Percentiles rank a stretch among this genome's conserved stretches.
These are phyloP conservation scores for Hydrozoanthus gracilis DNA, from an alignment of 92 coral and sea anemone species.

Conservation along the genomic window DNA sequence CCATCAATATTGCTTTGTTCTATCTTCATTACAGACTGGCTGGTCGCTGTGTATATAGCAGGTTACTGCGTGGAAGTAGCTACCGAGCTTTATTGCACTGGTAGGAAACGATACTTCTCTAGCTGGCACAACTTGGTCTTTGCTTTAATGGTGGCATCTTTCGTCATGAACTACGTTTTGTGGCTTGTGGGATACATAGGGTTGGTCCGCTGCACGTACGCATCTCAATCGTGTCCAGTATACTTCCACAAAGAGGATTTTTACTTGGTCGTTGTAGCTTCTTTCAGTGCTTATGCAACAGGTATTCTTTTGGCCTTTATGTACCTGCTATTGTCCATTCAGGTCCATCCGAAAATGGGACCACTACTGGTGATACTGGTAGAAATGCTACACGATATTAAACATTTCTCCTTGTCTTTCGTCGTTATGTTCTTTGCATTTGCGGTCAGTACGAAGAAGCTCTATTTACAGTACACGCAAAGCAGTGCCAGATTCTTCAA, in stretches of 20 bases:
- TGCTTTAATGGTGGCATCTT: constrained; percentile 28
- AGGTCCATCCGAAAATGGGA: constrained; percentile 32
- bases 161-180: constrained; percentile 27
- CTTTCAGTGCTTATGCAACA: constrained; percentile 32
- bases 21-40: constrained; percentile 35
- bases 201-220: background rate
- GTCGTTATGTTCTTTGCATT: constrained; percentile 51
- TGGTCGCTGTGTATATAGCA: constrained; percentile 28
- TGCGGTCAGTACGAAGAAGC: constrained; percentile 47
- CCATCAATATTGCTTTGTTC: background rate
- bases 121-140: constrained; percentile 47
- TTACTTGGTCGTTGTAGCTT: constrained; percentile 13
- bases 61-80: constrained; percentile 48
- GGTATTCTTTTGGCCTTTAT: constrained; percentile 43
- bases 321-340: constrained; percentile 33
- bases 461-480: constrained; percentile 51
- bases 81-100: constrained; percentile 36
- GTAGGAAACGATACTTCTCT: constrained; percentile 38
- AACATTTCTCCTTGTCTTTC: constrained; percentile 46
- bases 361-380: constrained; percentile 50
- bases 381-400: constrained; percentile 46
- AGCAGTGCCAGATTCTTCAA: background rate
- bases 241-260: background rate
- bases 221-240: background rate
- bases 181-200: constrained; percentile 40